Percentiles rank a stretch among this genome's conserved stretches.
Evolutionary conservation across 2,888 invertebrate genomes (phyloP).

Genomic region (Drosophila histrio): DNA sequence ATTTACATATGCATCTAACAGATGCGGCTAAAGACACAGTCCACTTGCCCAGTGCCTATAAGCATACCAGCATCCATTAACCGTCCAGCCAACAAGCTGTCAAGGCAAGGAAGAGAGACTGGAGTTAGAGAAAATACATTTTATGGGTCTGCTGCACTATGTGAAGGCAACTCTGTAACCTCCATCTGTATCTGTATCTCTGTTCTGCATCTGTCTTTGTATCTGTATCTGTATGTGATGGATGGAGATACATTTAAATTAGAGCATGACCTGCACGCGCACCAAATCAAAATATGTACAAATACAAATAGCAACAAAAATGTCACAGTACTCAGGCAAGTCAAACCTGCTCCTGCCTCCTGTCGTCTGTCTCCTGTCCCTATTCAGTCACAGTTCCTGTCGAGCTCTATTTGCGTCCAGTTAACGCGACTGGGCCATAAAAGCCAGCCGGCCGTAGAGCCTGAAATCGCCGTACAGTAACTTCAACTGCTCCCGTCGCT

Average conservation of each 20-base stretch:
- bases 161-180: slow-evolving; percentile 12
- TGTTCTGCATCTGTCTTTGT: slow-evolving; percentile 18
- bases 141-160: slow-evolving; percentile 45
- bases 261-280: slow-evolving; percentile 72
- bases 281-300: slow-evolving; percentile 72
- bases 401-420: slow-evolving; percentile 76
- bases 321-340: slow-evolving; percentile 45
- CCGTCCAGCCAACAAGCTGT: not conserved
- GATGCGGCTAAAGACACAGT: slow-evolving; percentile 41
- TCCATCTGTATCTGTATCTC: slow-evolving; percentile 14
- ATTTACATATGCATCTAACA: slow-evolving; percentile 66
- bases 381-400: slow-evolving; percentile 37
- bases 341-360: slow-evolving; percentile 6
- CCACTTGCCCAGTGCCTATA: not conserved
- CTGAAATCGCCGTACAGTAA: slow-evolving; percentile 35
- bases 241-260: slow-evolving; percentile 31
- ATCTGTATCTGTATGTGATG: slow-evolving; percentile 27
- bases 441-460: slow-evolving; percentile 61
- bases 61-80: slow-evolving; percentile 53
- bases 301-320: slow-evolving; percentile 39
- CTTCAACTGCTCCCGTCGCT: slow-evolving; percentile 20
- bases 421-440: slow-evolving; percentile 72
- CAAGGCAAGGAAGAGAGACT: slow-evolving; percentile 9
- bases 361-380: not conserved
- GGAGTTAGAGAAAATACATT: slow-evolving; percentile 44